Evolutionary conservation across 2,888 invertebrate species (phyloP).

Genomic region (Camptogramma bilineatum): DNA sequence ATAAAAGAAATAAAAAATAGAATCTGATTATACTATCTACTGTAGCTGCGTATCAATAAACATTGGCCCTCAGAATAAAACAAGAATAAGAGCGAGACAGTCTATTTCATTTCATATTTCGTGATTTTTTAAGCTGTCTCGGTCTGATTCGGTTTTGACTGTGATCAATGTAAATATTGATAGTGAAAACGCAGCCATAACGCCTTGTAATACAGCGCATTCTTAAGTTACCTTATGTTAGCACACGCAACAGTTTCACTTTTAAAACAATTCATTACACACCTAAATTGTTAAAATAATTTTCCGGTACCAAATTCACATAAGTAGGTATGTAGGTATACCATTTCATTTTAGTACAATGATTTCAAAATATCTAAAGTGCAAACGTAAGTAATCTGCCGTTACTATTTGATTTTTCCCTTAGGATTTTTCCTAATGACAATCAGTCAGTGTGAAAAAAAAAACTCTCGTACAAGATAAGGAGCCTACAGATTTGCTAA

Average conservation of each 20-base stretch:
- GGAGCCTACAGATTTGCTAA: constrained; percentile 9
- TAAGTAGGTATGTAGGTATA: no score
- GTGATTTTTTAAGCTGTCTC: neutral
- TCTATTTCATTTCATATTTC: neutral
- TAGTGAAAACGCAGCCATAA: constrained; percentile 28
- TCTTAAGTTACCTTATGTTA: constrained; percentile 22
- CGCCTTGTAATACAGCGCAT: constrained; percentile 49
- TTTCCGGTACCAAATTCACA: constrained; percentile 18
- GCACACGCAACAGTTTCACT: constrained; percentile 25
- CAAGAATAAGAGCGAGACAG: constrained; percentile 1
- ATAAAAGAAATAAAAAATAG: constrained; percentile 37
- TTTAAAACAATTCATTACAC: constrained; percentile 31
- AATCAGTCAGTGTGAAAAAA: constrained; percentile 19
- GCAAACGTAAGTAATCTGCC: constrained; percentile 27
- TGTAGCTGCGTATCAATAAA: constrained; percentile 13
- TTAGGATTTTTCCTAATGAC: constrained; percentile 1
- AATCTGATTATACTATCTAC: constrained; percentile 40
- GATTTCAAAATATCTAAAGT: constrained; percentile 13
- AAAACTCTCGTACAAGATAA: constrained; percentile 4
- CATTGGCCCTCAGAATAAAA: neutral
- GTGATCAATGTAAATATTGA: constrained; percentile 11
- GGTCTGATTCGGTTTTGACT: neutral
- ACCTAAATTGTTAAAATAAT: constrained; percentile 20
- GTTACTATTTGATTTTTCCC: neutral
- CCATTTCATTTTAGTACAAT: constrained; percentile 13